A percentile compares a stretch with the other conserved stretches of the same genome.
These are phyloP conservation scores for Sepioteuthis lessoniana DNA, from an alignment of 2,888 invertebrate genomes.

Conservation along the genomic window DNA sequence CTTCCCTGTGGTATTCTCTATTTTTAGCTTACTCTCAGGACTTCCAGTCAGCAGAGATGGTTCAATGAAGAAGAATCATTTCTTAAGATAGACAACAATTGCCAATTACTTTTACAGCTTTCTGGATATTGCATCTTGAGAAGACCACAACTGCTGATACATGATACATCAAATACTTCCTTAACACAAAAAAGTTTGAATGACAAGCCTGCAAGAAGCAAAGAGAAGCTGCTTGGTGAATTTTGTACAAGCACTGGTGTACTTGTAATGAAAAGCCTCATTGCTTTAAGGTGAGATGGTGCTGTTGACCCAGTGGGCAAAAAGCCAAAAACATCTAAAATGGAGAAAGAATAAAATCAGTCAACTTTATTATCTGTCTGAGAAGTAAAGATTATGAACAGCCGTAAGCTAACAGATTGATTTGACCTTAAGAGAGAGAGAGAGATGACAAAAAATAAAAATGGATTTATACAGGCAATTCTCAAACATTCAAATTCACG, in stretches of 20 bases:
- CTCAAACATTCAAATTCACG: too few species aligned
- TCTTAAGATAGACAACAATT: too few species aligned
- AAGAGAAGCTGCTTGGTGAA: not conserved
- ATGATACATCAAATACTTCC: not conserved
- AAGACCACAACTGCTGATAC: not conserved
- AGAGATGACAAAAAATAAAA: too few species aligned
- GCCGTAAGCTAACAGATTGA: not conserved
- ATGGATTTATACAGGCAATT: too few species aligned
- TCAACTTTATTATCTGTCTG: not conserved
- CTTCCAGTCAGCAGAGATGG: too few species aligned
- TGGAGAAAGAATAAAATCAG: not conserved
- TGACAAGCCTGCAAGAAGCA: not conserved
- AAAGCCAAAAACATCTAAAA: not conserved
- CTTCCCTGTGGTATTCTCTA: too few species aligned
- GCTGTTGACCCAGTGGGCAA: not conserved
- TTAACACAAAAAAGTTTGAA: not conserved
- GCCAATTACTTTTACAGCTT: too few species aligned
- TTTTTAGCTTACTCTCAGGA: too few species aligned
- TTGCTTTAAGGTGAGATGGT: not conserved
- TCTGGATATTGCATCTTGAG: not conserved
- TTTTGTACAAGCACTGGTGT: not conserved
- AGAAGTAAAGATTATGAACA: not conserved
- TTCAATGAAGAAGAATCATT: too few species aligned
- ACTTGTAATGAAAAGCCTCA: not conserved
- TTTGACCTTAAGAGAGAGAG: too few species aligned